Conservation (phyloP, 2,113 vertebrate genomes). For the Cyprinus carpio region DNA sequence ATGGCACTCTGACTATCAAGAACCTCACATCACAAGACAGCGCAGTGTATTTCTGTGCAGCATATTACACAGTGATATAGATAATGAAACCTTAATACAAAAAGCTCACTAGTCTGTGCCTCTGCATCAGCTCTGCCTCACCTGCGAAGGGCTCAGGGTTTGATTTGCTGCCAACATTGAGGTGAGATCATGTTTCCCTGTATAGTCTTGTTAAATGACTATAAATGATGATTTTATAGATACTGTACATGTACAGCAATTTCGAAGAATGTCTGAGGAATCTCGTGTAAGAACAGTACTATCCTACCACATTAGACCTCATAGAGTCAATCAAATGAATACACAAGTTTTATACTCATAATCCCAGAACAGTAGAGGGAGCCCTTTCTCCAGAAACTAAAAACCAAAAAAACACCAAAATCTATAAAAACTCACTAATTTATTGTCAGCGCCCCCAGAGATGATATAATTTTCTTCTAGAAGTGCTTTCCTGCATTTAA, state of each 20-base stretch:
- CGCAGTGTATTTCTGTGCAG: slow-evolving; percentile 54
- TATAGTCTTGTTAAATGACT: background rate
- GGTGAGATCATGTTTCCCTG: background rate
- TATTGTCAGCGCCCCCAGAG: background rate
- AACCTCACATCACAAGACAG: slow-evolving; percentile 15
- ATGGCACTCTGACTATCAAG: slow-evolving; percentile 13
- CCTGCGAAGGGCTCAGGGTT: background rate
- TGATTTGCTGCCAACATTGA: background rate
- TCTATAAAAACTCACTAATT: background rate
- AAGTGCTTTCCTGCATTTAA: background rate
- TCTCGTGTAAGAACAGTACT: background rate
- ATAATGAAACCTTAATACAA: background rate
- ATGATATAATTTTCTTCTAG: background rate
- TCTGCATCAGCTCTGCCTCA: background rate
- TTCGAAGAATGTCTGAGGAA: background rate
- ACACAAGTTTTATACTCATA: background rate
- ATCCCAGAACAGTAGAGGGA: background rate
- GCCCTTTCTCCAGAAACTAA: background rate
- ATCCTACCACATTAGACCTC: background rate
- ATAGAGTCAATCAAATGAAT: background rate
- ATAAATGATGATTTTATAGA: background rate
- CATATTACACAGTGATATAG: slow-evolving; percentile 43
- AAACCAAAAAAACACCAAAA: background rate
- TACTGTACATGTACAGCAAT: background rate
- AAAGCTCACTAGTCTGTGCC: background rate